Evolutionary conservation across 2,888 invertebrate species (phyloP), one percentile per base, ranked within the genome.

Genomic region (Microplitis deprimator): DNA sequence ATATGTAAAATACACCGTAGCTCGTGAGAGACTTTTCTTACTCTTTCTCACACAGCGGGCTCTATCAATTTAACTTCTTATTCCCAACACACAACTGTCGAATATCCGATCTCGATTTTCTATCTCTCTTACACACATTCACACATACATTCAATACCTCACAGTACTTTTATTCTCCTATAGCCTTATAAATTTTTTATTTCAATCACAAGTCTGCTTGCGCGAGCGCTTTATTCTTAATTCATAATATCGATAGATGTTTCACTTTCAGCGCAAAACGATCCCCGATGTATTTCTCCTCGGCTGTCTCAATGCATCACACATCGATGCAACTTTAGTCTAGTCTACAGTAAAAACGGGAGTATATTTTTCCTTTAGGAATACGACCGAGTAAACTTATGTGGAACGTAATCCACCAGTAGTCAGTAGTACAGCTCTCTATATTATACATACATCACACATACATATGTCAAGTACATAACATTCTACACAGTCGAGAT

Each of bases 1-100:
- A 87, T 87, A 87, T 86, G 86, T 83, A 85, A 87, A 87, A 82
- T 84, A 85, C 83, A 84, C 77, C 80, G 79, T 80, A 80, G 81
- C 79, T 81, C 80, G 78, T 77, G 76, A 75, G 73, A 73, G 29
- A 38, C 62, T 68, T 68, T 77, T 68, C 73, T 76, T 79, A 76
- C 40, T 40, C 59, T 74, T 59, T 70, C 39, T 68, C 65, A 69
- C 65, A 69, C 62, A 60, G 78, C 78, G 78, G 77, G 79, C 82
- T 83, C 83, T 81, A 85, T 84, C 85, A 84, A 85, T 86, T 84
- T 82, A 84, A 85, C 83, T 85, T 84, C 82, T 84, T 83, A 82
- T 82, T 82, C 80, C 80, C 77, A 77, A 74, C 50, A 64, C 68
- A 73, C 74, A 77, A 50, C 79, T 79, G 79, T 81, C 81, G 81